Evolutionary conservation across 2,888 invertebrate genomes (phyloP).

Genomic region (Sphaerophoria rueppellii): DNA sequence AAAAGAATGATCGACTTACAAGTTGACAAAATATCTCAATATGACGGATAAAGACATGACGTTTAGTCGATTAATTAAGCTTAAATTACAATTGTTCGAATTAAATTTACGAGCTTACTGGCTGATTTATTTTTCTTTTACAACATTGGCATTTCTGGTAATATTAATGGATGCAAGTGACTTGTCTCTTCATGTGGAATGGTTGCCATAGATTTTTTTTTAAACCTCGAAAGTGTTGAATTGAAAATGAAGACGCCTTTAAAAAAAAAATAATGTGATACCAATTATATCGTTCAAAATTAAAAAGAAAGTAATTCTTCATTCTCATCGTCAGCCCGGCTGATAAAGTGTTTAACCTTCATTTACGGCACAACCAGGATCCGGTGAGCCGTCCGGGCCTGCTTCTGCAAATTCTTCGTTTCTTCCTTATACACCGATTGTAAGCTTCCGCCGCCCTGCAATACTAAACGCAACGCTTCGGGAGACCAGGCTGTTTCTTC

Average conservation of each 20-base stretch:
- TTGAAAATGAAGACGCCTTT: neutral
- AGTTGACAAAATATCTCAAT: conserved; percentile 1
- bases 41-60: neutral
- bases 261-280: no score
- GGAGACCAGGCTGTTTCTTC: no score
- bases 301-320: no score
- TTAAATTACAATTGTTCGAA: conserved; percentile 61
- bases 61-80: conserved; percentile 61
- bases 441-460: no score
- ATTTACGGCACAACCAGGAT: no score
- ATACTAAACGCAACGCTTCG: no score
- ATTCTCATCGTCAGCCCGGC: no score
- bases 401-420: no score
- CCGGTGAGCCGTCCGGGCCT: no score
- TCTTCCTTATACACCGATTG: no score
- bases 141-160: conserved; percentile 5
- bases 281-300: no score
- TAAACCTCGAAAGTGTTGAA: neutral
- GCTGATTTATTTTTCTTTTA: neutral
- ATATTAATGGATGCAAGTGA: conserved; percentile 2
- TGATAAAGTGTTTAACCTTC: no score
- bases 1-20: conserved; percentile 26
- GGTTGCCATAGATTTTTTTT: neutral
- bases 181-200: conserved; percentile 46
- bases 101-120: conserved; percentile 56